Evolutionary conservation across 1,140 invertebrate genomes (phyloP), one percentile per base, ranked within the genome.

Genomic region (Plutomurus gul): DNA sequence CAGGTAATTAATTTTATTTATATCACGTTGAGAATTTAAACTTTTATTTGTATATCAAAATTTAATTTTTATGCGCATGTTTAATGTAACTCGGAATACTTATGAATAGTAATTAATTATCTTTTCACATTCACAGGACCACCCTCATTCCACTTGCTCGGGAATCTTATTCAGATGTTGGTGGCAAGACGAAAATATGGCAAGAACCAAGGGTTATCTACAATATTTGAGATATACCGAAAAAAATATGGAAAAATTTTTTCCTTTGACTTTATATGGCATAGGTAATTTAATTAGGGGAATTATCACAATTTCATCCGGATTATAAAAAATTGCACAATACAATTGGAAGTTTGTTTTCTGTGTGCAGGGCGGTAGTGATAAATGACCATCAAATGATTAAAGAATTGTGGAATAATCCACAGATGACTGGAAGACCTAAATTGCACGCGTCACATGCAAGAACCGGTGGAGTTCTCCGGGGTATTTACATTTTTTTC

Each of bases 321-420:
- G 13, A 22, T 22, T 36, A 71, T 71, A 0, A 4, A 18, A n/a
- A 71, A 16, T 16, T 72, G 7, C 18, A 36, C 30, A 30, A n/a
- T n/a, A n/a, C n/a, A n/a, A n/a, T n/a, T n/a, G n/a, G n/a, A n/a
- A n/a, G n/a, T n/a, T 18, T 47, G 7, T 40, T 7, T 6, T 11
- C 4, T 40, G 7, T 56, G 25, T 30, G 20, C 36, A 80, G 79
- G 20, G 33, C 43, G 30, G 60, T 80, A 25, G 46, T 80, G 4
- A 18, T 80, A 7, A 80, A 70, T 40, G 74, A 76, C 43, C 43
- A 36, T 13, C 74, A 75, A 13, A 18, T 81, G 11, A 60, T 81
- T 16, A 71, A 33, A 27, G 76, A 77, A 46, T 75, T 76, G 47
- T 81, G 75, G 75, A 81, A 75, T 25, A 77, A 77, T 33, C 11